Evolutionary conservation across 2,888 invertebrate genomes (phyloP), one percentile per base, ranked within the genome.

Genomic region (Epistrophe eligans): DNA sequence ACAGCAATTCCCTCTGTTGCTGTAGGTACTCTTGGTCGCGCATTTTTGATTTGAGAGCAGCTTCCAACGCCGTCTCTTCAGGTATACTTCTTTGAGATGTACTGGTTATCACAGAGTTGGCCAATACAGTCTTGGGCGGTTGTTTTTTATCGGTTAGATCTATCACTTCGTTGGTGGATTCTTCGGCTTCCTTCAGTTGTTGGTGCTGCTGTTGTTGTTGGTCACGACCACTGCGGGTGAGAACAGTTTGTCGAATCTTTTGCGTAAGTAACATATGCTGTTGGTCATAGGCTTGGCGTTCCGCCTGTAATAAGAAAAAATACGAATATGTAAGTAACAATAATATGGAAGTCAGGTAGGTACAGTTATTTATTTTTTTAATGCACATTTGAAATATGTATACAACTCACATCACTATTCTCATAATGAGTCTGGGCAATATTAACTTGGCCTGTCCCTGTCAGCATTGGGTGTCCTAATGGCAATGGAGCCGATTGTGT

Each of bases 401-500:
- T n/a, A n/a, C n/a, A n/a, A 91, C 92, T 90, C 84, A 93, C 93
- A 90, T 93, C 93, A 89, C 92, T 92, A 74, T 93, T 93, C 89
- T 93, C 93, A 87, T 93, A 93, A 89, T 93, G 93, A 35, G 93
- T 93, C 80, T 92, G 93, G 4, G 90, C 92, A 72, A 93, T 91
- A 76, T 91, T 92, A 45, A 93, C 89, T 76, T 92, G 91, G 13
- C 94, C 93, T 43, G 90, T 90, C 7, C 93, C 92, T 67, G 94
- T 94, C 76, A 98, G 94, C 94, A 97, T 95, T 32, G 98, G 97
- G 93, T 98, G 97, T 1, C 98, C 98, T 77, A 98, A 94, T 35
- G 97, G 97, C 89, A 98, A 93, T 1, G 98, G 98, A 4, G 98
- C 98, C 60, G 98, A 98, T 93, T 99, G 98, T 80, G 99, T 99